Evolutionary conservation across 2,888 invertebrate genomes (phyloP).

Genomic region (Hemaris fuciformis): DNA sequence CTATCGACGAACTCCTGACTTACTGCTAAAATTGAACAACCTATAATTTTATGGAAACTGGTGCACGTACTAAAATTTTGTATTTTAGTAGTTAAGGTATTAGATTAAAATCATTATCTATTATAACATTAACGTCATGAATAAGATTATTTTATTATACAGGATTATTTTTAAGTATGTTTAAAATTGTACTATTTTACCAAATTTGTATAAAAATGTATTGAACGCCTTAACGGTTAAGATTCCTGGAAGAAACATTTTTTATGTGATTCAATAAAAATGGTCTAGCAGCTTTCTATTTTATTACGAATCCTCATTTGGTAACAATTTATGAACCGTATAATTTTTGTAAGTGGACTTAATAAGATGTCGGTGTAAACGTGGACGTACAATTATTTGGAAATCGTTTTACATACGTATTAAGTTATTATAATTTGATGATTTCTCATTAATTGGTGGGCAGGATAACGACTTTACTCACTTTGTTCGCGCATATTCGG

Average conservation of each 20-base stretch:
- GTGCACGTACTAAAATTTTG: too few species aligned
- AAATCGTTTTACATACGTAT: not conserved
- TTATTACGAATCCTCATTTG: not conserved
- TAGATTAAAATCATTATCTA: too few species aligned
- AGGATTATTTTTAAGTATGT: too few species aligned
- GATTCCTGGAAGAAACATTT: not conserved
- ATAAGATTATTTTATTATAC: too few species aligned
- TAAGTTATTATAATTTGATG: not conserved
- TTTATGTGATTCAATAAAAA: not conserved
- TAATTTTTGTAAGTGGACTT: not conserved
- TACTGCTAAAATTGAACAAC: conserved; percentile 1
- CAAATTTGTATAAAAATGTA: too few species aligned
- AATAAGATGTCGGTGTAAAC: not conserved
- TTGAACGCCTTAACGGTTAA: not conserved
- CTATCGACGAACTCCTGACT: conserved; percentile 23
- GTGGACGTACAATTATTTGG: not conserved
- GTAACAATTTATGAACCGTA: not conserved
- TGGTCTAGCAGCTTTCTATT: not conserved
- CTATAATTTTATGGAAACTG: not conserved
- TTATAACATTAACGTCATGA: not conserved
- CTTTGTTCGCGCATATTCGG: not conserved
- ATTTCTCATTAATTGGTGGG: not conserved
- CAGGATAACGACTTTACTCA: not conserved
- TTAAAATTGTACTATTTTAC: too few species aligned
- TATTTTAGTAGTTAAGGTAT: too few species aligned